Conservation (phyloP, 2,113 vertebrate species). For the Astur gentilis region DNA sequence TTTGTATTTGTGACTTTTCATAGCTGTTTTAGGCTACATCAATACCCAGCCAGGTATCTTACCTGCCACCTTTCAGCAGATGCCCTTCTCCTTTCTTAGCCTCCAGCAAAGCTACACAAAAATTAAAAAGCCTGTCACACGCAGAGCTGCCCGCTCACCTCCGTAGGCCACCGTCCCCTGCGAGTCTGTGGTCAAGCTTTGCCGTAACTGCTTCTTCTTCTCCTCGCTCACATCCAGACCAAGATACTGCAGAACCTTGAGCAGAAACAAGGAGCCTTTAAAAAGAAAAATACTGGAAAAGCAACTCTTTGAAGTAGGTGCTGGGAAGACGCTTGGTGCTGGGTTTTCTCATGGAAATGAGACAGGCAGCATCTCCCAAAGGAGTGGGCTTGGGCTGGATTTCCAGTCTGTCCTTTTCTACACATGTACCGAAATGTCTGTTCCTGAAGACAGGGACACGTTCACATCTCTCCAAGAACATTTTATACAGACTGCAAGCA, state of each 20-base stretch:
- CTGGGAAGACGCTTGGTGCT: neutral
- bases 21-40: neutral
- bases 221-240: constrained; percentile 83
- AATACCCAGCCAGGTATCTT: neutral
- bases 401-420: neutral
- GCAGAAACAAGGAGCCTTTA: neutral
- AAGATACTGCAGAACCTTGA: constrained; percentile 83
- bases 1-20: neutral
- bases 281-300: neutral
- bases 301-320: neutral
- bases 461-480: neutral
- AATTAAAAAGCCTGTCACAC: rapidly evolving
- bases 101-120: neutral
- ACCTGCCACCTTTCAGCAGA: neutral
- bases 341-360: neutral
- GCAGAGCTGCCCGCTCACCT: constrained; percentile 65
- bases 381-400: neutral
- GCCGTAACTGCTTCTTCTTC: constrained; percentile 77
- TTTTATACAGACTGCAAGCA: neutral
- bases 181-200: constrained; percentile 80
- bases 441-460: neutral
- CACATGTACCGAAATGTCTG: neutral
- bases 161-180: constrained; percentile 88
- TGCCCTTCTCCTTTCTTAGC: neutral
- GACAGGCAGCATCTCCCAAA: neutral